Conservation (phyloP, 2,113 vertebrate species). For the Illadopsis cleaveri region DNA sequence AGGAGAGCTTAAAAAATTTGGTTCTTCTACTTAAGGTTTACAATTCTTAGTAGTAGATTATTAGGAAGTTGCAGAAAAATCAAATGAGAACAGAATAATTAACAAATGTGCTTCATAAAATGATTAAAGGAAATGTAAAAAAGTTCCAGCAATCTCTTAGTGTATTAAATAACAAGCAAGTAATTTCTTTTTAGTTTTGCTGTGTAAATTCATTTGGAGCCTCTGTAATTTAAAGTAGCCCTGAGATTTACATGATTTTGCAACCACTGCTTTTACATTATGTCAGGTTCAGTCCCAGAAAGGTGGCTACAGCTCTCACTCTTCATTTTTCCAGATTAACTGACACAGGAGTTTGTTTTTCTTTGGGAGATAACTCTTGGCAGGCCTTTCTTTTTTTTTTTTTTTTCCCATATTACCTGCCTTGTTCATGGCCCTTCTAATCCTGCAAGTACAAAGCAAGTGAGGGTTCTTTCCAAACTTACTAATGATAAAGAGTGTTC, state of each 20-base stretch:
- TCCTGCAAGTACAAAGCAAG: not conserved
- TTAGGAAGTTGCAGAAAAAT: not conserved
- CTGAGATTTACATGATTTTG: not conserved
- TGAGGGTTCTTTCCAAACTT: not conserved
- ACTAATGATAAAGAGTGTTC: constrained; percentile 18
- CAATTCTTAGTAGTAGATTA: not conserved
- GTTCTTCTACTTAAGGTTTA: not conserved
- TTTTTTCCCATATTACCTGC: not conserved
- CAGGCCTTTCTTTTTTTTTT: not conserved
- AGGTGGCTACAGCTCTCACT: not conserved
- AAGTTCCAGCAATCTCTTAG: not conserved
- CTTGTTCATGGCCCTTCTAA: not conserved
- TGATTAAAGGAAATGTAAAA: not conserved
- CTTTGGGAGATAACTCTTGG: not conserved
- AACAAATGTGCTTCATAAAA: not conserved
- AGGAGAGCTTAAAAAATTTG: not conserved
- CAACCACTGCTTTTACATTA: not conserved
- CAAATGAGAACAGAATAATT: not conserved
- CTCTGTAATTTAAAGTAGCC: not conserved
- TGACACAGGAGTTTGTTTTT: not conserved
- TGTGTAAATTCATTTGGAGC: not conserved
- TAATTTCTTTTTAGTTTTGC: not conserved
- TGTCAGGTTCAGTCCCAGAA: not conserved
- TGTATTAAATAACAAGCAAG: not conserved
- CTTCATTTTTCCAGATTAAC: not conserved